These are phyloP conservation scores for Rousettus madagascariensis DNA, from an alignment of 2,797 vertebrate genomes.

Conservation along the genomic window DNA sequence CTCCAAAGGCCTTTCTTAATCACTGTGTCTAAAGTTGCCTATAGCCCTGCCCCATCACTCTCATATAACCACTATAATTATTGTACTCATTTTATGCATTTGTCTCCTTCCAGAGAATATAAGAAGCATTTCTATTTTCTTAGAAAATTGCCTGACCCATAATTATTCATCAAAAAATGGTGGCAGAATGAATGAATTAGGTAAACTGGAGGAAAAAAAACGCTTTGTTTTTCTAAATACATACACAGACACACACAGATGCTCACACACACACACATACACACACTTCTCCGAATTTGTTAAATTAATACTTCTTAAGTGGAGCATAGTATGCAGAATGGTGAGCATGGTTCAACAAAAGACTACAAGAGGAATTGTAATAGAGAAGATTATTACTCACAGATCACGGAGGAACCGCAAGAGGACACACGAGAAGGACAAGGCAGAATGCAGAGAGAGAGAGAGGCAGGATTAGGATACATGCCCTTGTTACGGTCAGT, in stretches of 20 bases:
- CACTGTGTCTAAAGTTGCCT: neutral
- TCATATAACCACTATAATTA: neutral
- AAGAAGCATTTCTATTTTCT: neutral
- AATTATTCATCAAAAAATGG: neutral
- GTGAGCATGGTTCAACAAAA: neutral
- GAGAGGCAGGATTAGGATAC: neutral
- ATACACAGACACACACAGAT: neutral
- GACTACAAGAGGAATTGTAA: neutral
- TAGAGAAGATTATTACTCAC: neutral
- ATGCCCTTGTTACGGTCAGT: neutral
- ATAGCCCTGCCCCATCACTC: rapidly evolving
- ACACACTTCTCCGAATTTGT: neutral
- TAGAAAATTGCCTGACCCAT: neutral
- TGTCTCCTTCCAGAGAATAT: neutral
- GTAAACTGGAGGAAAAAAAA: neutral
- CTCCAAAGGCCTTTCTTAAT: neutral
- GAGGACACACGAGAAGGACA: rapidly evolving
- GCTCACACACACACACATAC: neutral
- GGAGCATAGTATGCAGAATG: neutral
- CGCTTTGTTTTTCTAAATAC: neutral
- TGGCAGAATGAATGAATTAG: neutral
- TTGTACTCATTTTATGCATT: neutral
- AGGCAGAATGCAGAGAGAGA: neutral
- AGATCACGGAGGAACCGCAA: neutral
- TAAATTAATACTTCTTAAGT: neutral